A percentile compares a stretch with the other conserved stretches of the same genome.
These are phyloP conservation scores for Hyalella azteca DNA, from an alignment of 2,888 invertebrate genomes.

Conservation along the genomic window DNA sequence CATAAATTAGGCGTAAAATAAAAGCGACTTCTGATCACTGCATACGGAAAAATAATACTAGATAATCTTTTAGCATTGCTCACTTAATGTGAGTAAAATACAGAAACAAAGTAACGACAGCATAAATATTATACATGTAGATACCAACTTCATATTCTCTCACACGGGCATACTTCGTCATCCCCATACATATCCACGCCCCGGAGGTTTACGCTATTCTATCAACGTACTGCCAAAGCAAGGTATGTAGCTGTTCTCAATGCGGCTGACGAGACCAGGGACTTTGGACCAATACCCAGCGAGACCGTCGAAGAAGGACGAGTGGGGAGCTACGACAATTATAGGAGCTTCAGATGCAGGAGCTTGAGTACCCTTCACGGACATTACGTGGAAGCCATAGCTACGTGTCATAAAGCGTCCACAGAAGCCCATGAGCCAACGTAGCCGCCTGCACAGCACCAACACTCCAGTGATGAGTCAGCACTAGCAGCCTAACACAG, in stretches of 20 bases:
- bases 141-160: too few species aligned
- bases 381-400: slow-evolving; percentile 79
- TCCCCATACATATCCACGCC: too few species aligned
- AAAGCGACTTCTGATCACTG: too few species aligned
- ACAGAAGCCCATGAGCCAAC: slow-evolving; percentile 56
- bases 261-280: slow-evolving; percentile 88
- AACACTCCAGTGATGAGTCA: not conserved
- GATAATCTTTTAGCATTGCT: too few species aligned
- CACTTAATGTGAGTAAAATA: too few species aligned
- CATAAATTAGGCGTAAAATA: too few species aligned
- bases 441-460: slow-evolving; percentile 46
- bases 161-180: too few species aligned
- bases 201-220: too few species aligned
- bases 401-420: slow-evolving; percentile 58
- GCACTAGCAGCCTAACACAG: too few species aligned
- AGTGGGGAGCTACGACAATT: slow-evolving; percentile 87
- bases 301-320: slow-evolving; percentile 87
- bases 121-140: too few species aligned
- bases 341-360: slow-evolving; percentile 80
- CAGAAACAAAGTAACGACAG: too few species aligned
- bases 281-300: slow-evolving; percentile 81
- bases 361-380: slow-evolving; percentile 77
- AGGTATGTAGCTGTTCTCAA: slow-evolving; percentile 80
- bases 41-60: too few species aligned
- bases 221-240: slow-evolving; percentile 80